A percentile compares a stretch with the other conserved stretches of the same genome.
Conservation (phyloP, 2,888 invertebrate species). For the Noctuana brunneofusca region DNA sequence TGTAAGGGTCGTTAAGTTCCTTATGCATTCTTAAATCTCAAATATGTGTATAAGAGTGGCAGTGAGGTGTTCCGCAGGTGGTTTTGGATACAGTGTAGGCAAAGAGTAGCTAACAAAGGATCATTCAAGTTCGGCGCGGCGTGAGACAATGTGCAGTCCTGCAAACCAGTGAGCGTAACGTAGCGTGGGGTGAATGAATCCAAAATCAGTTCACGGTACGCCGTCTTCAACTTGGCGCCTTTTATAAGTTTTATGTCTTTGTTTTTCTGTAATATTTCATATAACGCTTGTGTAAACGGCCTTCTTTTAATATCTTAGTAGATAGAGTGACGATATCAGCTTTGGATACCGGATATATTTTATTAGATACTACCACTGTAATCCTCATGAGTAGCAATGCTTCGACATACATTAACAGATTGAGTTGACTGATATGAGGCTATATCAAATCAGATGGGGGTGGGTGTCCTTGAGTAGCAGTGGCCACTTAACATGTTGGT, state of each 20-base stretch:
- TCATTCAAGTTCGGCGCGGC: slow-evolving; percentile 56
- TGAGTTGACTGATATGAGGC: no score
- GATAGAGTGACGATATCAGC: no score
- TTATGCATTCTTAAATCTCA: slow-evolving; percentile 15
- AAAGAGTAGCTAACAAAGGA: slow-evolving; percentile 76
- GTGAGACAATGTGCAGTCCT: slow-evolving; percentile 70
- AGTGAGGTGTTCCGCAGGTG: slow-evolving; percentile 63
- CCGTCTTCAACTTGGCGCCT: slow-evolving; percentile 44
- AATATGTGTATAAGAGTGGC: slow-evolving; percentile 59
- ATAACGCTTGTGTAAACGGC: no score
- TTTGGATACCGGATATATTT: no score
- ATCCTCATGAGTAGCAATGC: no score
- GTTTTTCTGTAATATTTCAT: not conserved
- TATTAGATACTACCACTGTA: no score
- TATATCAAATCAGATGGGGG: no score
- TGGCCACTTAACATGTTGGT: no score
- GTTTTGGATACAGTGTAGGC: slow-evolving; percentile 67
- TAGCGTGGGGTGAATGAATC: slow-evolving; percentile 69
- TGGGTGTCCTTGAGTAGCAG: no score
- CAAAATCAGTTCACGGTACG: slow-evolving; percentile 65
- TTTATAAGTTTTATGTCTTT: slow-evolving; percentile 35
- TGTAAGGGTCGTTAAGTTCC: not conserved
- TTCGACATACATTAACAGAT: no score
- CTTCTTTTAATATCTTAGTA: no score
- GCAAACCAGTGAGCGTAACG: slow-evolving; percentile 69